Base-by-base conservation (phyloP, 2,888 invertebrate species). In the Drosophila mimica region DNA sequence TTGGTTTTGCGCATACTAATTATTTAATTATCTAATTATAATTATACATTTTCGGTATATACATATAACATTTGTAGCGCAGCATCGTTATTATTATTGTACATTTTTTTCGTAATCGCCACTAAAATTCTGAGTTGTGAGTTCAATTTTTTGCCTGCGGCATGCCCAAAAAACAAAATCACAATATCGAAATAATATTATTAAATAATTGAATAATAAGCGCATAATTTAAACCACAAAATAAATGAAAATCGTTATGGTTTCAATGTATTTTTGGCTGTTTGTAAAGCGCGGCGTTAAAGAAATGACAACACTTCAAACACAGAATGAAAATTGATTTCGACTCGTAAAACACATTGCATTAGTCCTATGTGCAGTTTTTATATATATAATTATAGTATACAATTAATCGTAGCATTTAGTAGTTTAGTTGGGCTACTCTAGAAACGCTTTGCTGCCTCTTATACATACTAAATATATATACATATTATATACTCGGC, bases 91-190 rank as follows among this genome's bases (percentile, higher is more conserved):
- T 38, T 56, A 49, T 57, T 25, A 62, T 43, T 81, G 62, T 81
- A 69, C 20, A 79, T 66, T 56, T 70, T 70, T 73, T 54, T 65
- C 46, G 58, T 64, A 57, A 43, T 36, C 34, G 70, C 70, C 67
- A 81, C 79, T 70, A 61, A 81, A 72, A 54, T 80, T 72, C 76
- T 75, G 83, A 85, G 68, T 87, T 84, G 66, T 75, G 73, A 81
- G 83, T 81, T 81, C 69, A 74, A 64, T 82, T 64, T 84, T 72
- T 73, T 88, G 85, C 85, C 90, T 89, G 85, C 86, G 85, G 85
- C 83, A 85, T 85, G 85, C 74, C 69, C 70, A 59, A 76, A 67
- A 49, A 53, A 56, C 38, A 46, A 49, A n/a, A 52, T 38, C n/a
- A 36, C 17, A 57, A 59, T 69, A 52, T 53, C 31, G 20, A 31